A percentile compares a stretch with the other conserved stretches of the same genome.
phyloP scores from a whole-genome alignment of 2,797 vertebrate species.

The Antrozous pallidus region DNA sequence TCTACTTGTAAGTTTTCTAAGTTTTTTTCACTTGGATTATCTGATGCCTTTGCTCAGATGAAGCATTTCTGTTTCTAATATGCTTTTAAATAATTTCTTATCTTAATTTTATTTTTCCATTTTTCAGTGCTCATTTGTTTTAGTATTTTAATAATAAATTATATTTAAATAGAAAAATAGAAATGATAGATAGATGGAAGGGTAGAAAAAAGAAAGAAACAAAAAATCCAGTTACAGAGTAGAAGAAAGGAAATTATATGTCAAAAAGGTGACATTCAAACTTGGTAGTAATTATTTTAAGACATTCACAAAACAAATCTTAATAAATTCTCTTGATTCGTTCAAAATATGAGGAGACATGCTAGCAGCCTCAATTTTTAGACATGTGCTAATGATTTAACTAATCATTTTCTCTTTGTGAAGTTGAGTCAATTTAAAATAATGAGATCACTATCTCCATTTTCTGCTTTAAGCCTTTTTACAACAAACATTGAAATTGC shows the following conservation, averaged over 20 bases:
- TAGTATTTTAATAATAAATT: neutral
- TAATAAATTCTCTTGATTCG: neutral
- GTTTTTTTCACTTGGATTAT: neutral
- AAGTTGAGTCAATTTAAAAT: conserved; percentile 42
- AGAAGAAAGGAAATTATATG: neutral
- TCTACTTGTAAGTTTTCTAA: neutral
- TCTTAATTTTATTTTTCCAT: neutral
- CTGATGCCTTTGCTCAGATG: neutral
- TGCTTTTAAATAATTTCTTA: neutral
- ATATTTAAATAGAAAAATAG: neutral
- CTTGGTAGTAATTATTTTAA: neutral
- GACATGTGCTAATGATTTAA: conserved; percentile 18
- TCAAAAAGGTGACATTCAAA: neutral
- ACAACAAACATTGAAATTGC: neutral
- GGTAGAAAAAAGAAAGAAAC: neutral
- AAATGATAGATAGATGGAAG: neutral
- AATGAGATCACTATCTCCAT: conserved; percentile 6
- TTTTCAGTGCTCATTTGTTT: neutral
- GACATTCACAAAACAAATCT: neutral
- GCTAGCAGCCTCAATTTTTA: neutral
- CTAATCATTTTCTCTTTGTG: neutral
- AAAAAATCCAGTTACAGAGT: neutral
- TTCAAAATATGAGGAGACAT: neutral
- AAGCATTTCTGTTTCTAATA: neutral
- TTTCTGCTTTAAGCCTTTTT: neutral